phyloP scores from a whole-genome alignment of 2,797 vertebrate species.

The Acrossocheilus wenchowensis region DNA sequence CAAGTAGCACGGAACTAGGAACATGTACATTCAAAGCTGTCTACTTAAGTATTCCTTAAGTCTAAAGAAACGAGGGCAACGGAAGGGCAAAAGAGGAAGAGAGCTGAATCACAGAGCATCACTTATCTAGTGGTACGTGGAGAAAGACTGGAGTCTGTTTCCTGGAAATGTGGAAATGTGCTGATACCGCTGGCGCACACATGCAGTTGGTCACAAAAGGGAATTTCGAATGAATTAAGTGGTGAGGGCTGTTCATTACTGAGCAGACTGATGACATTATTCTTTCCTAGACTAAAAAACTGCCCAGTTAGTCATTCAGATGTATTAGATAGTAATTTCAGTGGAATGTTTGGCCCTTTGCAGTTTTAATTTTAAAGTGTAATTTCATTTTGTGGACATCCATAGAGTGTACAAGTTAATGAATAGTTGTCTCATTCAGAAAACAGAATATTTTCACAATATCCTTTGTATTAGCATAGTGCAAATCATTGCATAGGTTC shows the following conservation, averaged over 20 bases:
- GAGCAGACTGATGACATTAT: conserved; percentile 17
- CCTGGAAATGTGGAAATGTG: conserved; percentile 51
- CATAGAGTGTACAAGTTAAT: neutral
- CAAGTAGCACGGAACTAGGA: neutral
- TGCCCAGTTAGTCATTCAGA: neutral
- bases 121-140: conserved; percentile 57
- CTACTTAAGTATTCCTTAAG: conserved; percentile 28
- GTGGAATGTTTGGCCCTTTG: neutral
- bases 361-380: neutral
- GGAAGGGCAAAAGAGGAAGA: conserved; percentile 43
- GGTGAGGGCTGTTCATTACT: conserved; percentile 18
- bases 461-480: neutral
- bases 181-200: conserved; percentile 43
- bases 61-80: conserved; percentile 27
- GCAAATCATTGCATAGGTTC: neutral
- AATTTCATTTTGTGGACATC: conserved; percentile 4
- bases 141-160: conserved; percentile 55
- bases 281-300: neutral
- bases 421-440: neutral
- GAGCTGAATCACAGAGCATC: conserved; percentile 50
- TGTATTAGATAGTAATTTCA: conserved; percentile 12
- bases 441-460: conserved; percentile 4
- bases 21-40: conserved; percentile 2
- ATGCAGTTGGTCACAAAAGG: conserved; percentile 51
- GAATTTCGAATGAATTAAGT: conserved; percentile 31